These are phyloP conservation scores for Lucilia sericata DNA, from an alignment of 1,140 invertebrate genomes.

Conservation along the genomic window DNA sequence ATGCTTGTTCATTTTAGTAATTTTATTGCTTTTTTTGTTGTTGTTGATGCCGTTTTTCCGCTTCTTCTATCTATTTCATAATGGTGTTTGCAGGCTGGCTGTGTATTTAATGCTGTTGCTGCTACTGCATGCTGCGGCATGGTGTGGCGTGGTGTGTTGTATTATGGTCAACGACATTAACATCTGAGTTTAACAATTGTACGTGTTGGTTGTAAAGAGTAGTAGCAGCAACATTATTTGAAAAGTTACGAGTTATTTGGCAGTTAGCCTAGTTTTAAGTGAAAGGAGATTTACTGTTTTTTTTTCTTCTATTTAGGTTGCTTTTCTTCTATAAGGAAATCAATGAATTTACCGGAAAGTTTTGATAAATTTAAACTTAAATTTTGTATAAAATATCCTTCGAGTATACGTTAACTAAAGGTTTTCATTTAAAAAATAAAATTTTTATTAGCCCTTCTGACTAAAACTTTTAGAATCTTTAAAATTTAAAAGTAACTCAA, in stretches of 20 bases:
- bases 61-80: background rate
- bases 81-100: background rate
- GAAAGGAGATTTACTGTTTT: background rate
- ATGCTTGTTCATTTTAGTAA: constrained; percentile 8
- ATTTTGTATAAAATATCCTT: no score
- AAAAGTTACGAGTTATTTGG: constrained; percentile 32
- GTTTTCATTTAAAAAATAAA: no score
- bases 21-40: background rate
- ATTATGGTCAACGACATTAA: background rate
- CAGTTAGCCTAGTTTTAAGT: constrained; percentile 30
- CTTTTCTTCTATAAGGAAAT: background rate
- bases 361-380: no score
- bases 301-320: background rate
- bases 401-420: no score
- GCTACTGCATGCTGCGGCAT: background rate
- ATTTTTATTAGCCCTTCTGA: no score
- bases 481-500: no score
- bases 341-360: background rate
- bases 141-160: background rate
- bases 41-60: background rate
- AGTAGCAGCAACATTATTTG: background rate
- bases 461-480: no score
- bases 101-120: background rate
- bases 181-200: background rate
- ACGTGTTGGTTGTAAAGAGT: background rate